A percentile compares a stretch with the other conserved stretches of the same genome.
Evolutionary conservation across 2,113 vertebrate genomes (phyloP).

Genomic region (Dasyurus viverrinus): DNA sequence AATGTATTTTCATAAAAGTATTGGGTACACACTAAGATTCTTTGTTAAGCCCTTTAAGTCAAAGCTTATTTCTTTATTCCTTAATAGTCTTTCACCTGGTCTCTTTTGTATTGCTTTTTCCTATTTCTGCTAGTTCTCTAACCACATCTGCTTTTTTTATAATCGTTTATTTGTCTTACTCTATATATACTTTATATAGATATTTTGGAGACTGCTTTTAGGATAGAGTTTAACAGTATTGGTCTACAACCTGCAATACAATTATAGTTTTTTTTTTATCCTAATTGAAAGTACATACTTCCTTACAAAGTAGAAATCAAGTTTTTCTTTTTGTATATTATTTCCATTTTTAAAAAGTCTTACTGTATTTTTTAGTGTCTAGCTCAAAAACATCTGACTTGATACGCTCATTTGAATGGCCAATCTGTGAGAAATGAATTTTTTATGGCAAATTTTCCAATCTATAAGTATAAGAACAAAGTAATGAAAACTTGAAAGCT

Average conservation of each 20-base stretch:
- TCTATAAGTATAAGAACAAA: conserved; percentile 43
- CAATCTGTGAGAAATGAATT: not conserved
- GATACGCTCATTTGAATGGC: not conserved
- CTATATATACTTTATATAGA: not conserved
- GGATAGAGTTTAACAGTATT: conserved; percentile 8
- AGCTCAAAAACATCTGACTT: not conserved
- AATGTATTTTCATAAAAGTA: conserved; percentile 10
- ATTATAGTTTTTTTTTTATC: conserved; percentile 37
- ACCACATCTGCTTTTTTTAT: not conserved
- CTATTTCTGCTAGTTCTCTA: not conserved
- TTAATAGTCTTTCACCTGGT: not conserved
- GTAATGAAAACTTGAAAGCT: not conserved
- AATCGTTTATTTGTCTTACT: not conserved
- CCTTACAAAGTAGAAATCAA: not conserved
- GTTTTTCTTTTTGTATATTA: not conserved
- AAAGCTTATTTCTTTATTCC: not conserved
- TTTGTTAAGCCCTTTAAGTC: not conserved
- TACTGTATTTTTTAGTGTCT: not conserved
- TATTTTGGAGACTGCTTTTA: not conserved
- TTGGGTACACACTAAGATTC: conserved; percentile 21
- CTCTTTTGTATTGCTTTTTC: not conserved
- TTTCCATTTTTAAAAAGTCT: conserved; percentile 26
- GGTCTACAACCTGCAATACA: not conserved
- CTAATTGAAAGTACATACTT: conserved; percentile 18
- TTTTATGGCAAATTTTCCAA: conserved; percentile 24